Evolutionary conservation across 2,888 invertebrate genomes (phyloP).

Genomic region (Perithous albicinctus): DNA sequence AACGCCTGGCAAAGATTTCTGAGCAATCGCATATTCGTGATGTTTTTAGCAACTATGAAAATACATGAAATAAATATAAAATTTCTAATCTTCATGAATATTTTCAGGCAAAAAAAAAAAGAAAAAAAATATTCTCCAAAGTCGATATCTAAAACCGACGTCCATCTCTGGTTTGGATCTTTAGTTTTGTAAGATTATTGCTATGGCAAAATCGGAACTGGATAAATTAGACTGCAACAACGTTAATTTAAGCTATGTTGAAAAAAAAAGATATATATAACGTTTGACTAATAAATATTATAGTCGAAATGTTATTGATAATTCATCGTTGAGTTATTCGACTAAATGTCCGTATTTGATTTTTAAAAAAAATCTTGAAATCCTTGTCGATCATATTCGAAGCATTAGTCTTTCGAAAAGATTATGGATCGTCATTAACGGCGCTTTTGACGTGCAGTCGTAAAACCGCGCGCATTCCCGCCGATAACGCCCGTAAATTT

Average conservation of each 20-base stretch:
- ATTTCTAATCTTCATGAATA: background rate
- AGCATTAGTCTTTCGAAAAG: background rate
- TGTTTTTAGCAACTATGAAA: background rate
- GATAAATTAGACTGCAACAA: background rate
- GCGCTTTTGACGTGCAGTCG: background rate
- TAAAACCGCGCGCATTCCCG: background rate
- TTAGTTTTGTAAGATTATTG: background rate
- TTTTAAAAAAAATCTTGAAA: background rate
- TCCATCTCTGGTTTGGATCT: background rate
- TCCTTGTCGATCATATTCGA: conserved; percentile 1
- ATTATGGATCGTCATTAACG: conserved; percentile 6
- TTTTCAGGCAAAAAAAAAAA: no score
- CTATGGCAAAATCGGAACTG: background rate
- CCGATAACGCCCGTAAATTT: background rate
- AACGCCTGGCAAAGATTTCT: background rate
- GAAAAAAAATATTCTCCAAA: no score
- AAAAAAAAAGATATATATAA: no score
- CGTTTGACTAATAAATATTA: background rate
- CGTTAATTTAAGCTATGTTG: no score
- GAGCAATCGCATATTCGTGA: background rate
- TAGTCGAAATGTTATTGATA: background rate
- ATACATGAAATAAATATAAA: background rate
- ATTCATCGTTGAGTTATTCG: background rate
- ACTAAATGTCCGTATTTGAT: conserved; percentile 4
- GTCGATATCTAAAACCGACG: background rate